These are phyloP conservation scores for Muscicapa comitata DNA, from an alignment of 2,797 vertebrate genomes.

Conservation along the genomic window DNA sequence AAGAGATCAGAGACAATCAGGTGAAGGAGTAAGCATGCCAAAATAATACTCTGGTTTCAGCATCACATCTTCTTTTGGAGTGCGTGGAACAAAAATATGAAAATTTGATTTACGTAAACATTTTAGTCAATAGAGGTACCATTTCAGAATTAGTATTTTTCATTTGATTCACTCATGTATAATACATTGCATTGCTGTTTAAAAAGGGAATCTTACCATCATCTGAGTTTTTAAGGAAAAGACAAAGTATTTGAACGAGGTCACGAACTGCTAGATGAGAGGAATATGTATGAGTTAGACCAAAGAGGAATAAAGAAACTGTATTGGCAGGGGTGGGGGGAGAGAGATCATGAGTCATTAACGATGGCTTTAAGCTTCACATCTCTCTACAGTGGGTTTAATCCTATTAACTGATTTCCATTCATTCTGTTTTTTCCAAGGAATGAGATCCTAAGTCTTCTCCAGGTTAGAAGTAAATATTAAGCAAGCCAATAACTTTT, in stretches of 20 bases:
- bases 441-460: not conserved
- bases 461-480: not conserved
- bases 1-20: not conserved
- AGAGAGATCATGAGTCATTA: not conserved
- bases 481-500: not conserved
- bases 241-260: not conserved
- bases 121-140: not conserved
- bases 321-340: fast-evolving
- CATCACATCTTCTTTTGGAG: not conserved
- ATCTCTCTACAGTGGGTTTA: not conserved
- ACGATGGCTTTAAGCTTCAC: not conserved
- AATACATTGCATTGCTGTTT: not conserved
- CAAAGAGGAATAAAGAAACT: not conserved
- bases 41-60: not conserved
- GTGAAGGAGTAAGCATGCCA: not conserved
- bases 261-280: not conserved
- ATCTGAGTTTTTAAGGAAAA: not conserved
- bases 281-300: not conserved
- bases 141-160: not conserved
- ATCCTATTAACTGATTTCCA: not conserved
- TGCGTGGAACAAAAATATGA: not conserved
- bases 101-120: not conserved
- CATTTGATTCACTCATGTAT: not conserved
- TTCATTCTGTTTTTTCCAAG: not conserved
- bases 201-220: not conserved